Base-by-base conservation (phyloP, 2,797 vertebrate genomes). In the Brachymystax lenok region DNA sequence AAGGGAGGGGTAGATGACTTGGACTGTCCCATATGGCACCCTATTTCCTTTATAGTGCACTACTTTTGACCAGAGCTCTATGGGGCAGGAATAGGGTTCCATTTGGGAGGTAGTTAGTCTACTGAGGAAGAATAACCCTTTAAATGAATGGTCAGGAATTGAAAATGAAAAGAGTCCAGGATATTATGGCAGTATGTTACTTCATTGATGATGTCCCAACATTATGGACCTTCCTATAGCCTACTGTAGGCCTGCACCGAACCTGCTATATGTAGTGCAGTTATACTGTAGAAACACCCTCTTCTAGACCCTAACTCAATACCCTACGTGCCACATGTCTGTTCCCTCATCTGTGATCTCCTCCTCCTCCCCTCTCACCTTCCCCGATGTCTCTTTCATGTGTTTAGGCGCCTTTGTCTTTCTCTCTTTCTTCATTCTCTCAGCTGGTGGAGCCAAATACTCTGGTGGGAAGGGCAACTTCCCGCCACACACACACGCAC, bases 381-480 rank as follows among this genome's bases (percentile, higher is more conserved):
- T 95, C 91, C 94, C 94, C 52, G 92, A 71, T 63, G 93, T 84
- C 75, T 94, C 93, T 92, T 91, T 95, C 94, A 92, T 95, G 91
- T 90, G 93, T 95, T 94, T 95, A 85, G 92, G 82, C 63, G 86
- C 87, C 91, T 95, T 95, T 93, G 93, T 88, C 94, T 95, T 95
- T 95, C 92, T 94, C 85, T 95, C 95, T 94, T 93, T 95, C 94
- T 94, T 95, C 94, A 91, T 81, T 87, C 91, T 92, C 82, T 95
- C 95, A 92, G 94, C 91, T 87, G 93, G 89, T 56, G 94, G 94
- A 88, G 95, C 93, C 94, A 95, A 93, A 95, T 95, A 95, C 87
- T 95, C 95, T 85, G 94, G 94, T 89, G 93, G 95, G 89, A 95
- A 95, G 91, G 94, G 93, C 91, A 95, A 93, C 95, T 95, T 91